Evolutionary conservation across 2,797 vertebrate genomes (phyloP), one percentile per base, ranked within the genome.

Genomic region (Varecia variegata): DNA sequence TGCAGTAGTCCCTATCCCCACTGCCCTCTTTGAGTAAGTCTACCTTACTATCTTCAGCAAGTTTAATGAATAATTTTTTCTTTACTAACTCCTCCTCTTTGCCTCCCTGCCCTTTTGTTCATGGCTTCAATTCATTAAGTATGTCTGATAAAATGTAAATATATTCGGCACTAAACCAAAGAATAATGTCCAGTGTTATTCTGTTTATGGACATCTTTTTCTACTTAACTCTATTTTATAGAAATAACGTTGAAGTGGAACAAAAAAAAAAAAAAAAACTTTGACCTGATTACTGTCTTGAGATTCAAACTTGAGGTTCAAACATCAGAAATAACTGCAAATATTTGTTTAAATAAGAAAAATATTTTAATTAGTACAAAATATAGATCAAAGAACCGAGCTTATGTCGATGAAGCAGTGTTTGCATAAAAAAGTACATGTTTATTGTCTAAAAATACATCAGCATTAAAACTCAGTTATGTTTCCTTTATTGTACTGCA

Each of bases 391-490:
- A 50, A 52, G 15, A 65, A 54, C 3, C 81, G 60, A 40, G 30
- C 25, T 80, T 32, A 71, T 74, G n/a, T 9, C 65, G 62, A 83
- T 50, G 35, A 85, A 60, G 10, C 43, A 80, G 7, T 38, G 27
- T 80, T 90, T 95, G 62, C 35, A 85, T 70, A 52, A 65, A 65
- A 60, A 65, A 65, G 15, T 65, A n/a, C 27, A 43, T 13, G 27
- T 23, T 83, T 60, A 43, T 43, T 82, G 18, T 85, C 32, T 80
- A 86, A 65, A 73, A 71, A 86, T 67, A 43, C 9, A 87, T 92
- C 25, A 90, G 21, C 56, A 60, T 87, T 93, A 94, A 95, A 90
- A 54, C 40, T 90, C 73, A 80, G 13, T 80, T 65, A 85, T 50
- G 32, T 50, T 92, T 93, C 47, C 30, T 87, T 88, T 71, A 80